Evolutionary conservation across 2,797 vertebrate genomes (phyloP), one percentile per base, ranked within the genome.

Genomic region (Sebastolobus altivelis): DNA sequence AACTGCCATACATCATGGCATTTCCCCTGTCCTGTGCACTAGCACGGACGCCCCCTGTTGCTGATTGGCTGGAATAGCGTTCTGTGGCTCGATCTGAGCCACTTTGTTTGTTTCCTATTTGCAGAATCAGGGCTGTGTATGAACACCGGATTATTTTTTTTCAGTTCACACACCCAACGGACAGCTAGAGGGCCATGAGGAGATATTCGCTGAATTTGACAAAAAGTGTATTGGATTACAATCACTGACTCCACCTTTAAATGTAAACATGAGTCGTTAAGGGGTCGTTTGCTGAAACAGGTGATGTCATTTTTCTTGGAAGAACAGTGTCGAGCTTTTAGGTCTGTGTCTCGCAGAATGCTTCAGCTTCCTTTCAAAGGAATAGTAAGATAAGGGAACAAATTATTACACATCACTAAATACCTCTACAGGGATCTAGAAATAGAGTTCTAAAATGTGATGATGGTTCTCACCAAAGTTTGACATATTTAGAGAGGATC

Each of bases 401-500:
- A 54, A 37, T 22, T 37, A 9, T 49, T 49, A 49, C 46, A 49
- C 46, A 49, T 49, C 8, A 9, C 49, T n/a, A 54, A 54, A 54
- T 54, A n/a, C 8, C 4, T 54, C 20, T 52, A 54, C 46, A 49
- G 10, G n/a, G 22, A 40, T 29, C 11, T 6, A 27, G 62, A 27
- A 67, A 54, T 22, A 31, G 1, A 22, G 8, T 16, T 16, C 0
- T 2, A 3, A 10, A 49, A 35, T 52, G 5, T 25, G 20, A 3
- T 10, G 16, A 46, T 29, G 25, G 9, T 65, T 29, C 16, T 8
- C 5, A 43, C 4, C 8, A 11, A 69, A 18, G 40, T 59, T 71
- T 76, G 68, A 52, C 67, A 46, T 8, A n/a, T 37, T 66, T 61
- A 63, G 38, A 31, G 37, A n/a, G 31, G 20, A 40, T 16, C 59